phyloP scores from a whole-genome alignment of 2,888 invertebrate genomes.

The Dinocampus coccinellae region DNA sequence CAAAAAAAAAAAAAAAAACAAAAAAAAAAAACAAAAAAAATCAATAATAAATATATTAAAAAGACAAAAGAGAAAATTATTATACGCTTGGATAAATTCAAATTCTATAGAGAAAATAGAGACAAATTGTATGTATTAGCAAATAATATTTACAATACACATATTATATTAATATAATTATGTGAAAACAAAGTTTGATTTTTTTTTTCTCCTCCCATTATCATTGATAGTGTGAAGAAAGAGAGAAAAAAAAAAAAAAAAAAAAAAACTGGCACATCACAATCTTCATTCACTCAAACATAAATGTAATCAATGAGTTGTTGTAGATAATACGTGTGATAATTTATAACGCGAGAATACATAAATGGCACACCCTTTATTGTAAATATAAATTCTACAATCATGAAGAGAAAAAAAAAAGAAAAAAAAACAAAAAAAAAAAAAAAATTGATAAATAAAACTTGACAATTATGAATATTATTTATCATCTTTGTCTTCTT shows the following conservation, averaged over 20 bases:
- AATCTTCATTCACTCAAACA: not conserved
- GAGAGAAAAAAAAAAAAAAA: too few relatives aligned
- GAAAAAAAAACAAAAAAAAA: not conserved
- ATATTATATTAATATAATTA: not conserved
- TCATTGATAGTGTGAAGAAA: not conserved
- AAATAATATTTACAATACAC: not conserved
- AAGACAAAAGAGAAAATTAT: not conserved
- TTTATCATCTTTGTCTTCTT: too few relatives aligned
- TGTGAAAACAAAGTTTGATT: not conserved
- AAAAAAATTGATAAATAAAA: too few relatives aligned
- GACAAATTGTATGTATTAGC: not conserved
- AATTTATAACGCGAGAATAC: not conserved
- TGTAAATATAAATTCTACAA: not conserved
- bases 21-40: not conserved
- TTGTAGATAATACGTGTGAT: not conserved
- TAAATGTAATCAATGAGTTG: not conserved
- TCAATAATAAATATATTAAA: not conserved
- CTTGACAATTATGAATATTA: too few relatives aligned
- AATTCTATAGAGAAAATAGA: too few relatives aligned
- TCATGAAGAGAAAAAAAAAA: not conserved
- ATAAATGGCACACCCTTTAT: not conserved
- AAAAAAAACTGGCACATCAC: not conserved
- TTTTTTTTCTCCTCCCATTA: not conserved
- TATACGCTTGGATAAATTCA: too few relatives aligned
- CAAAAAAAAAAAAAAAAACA: not conserved